A percentile compares a stretch with the other conserved stretches of the same genome.
Conservation (phyloP, 2,888 invertebrate genomes). For the Aspidapion aeneum region DNA sequence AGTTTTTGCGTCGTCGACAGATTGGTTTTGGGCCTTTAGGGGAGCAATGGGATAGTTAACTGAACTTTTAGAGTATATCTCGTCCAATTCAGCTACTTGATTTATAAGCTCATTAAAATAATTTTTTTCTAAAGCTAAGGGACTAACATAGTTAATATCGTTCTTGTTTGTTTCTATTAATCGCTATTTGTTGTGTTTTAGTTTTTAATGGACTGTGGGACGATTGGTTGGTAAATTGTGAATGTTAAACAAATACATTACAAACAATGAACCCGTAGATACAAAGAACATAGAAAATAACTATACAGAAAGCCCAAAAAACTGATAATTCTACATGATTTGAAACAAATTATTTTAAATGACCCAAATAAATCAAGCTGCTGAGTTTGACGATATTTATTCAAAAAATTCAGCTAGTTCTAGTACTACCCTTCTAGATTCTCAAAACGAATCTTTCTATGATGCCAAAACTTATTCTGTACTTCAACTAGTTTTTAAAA, state of each 20-base stretch:
- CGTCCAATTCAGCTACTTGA: constrained; percentile 76
- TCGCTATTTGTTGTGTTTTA: no score
- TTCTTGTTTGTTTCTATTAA: constrained; percentile 49
- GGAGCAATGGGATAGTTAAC: constrained; percentile 46
- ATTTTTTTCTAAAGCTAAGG: constrained; percentile 50
- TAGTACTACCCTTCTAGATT: constrained; percentile 14
- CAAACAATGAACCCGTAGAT: no score
- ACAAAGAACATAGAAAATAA: no score
- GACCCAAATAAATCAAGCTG: constrained; percentile 74
- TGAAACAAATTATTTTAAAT: constrained; percentile 61
- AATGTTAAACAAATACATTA: background rate
- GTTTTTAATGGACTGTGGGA: no score
- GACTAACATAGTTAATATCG: constrained; percentile 35
- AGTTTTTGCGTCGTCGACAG: constrained; percentile 74
- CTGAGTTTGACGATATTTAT: constrained; percentile 78
- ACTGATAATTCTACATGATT: constrained; percentile 18
- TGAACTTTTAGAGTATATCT: constrained; percentile 69
- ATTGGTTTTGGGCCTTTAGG: constrained; percentile 42
- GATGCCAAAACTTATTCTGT: constrained; percentile 82
- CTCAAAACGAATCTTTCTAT: constrained; percentile 57
- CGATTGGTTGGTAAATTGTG: no score
- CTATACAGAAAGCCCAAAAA: constrained; percentile 28
- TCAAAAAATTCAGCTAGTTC: constrained; percentile 60
- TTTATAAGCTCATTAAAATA: constrained; percentile 69
- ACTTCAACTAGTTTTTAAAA: constrained; percentile 80